These are phyloP conservation scores for Drosophila ercepeae DNA, from an alignment of 1,140 invertebrate genomes.

Conservation along the genomic window DNA sequence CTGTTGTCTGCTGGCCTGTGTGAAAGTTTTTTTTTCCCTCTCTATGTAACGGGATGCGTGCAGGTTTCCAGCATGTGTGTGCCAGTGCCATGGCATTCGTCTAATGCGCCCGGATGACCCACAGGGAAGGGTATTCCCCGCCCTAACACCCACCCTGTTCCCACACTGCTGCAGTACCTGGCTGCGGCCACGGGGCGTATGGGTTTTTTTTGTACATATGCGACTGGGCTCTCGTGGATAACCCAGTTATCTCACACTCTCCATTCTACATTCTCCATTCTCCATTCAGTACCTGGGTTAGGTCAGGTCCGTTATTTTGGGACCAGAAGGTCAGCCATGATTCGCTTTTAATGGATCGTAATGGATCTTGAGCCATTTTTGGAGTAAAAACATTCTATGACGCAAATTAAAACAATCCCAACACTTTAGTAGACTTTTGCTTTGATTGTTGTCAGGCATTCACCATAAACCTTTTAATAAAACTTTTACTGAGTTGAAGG, in stretches of 20 bases:
- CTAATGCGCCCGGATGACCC: constrained; percentile 34
- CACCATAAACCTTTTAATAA: background rate
- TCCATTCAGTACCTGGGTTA: background rate
- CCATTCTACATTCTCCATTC: too few species aligned
- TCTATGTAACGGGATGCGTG: constrained; percentile 35
- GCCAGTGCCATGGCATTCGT: constrained; percentile 9
- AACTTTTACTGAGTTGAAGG: too few species aligned
- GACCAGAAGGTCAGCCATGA: background rate
- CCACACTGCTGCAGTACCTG: constrained; percentile 12
- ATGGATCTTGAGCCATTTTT: too few species aligned
- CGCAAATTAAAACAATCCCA: background rate
- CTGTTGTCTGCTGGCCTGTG: constrained; percentile 53
- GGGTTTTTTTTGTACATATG: constrained; percentile 6
- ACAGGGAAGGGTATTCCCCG: constrained; percentile 19
- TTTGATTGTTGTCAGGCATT: background rate
- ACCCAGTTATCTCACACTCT: background rate
- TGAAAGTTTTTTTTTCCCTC: constrained; percentile 62
- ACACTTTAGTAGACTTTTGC: background rate
- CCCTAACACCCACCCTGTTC: constrained; percentile 6
- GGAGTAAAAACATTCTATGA: too few species aligned
- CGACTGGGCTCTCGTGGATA: background rate
- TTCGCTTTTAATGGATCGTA: background rate
- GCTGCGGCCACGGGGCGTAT: background rate
- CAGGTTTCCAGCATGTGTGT: constrained; percentile 8
- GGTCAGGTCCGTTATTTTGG: background rate